Conservation (phyloP, 2,113 vertebrate genomes). For the Hiodon alosoides region DNA sequence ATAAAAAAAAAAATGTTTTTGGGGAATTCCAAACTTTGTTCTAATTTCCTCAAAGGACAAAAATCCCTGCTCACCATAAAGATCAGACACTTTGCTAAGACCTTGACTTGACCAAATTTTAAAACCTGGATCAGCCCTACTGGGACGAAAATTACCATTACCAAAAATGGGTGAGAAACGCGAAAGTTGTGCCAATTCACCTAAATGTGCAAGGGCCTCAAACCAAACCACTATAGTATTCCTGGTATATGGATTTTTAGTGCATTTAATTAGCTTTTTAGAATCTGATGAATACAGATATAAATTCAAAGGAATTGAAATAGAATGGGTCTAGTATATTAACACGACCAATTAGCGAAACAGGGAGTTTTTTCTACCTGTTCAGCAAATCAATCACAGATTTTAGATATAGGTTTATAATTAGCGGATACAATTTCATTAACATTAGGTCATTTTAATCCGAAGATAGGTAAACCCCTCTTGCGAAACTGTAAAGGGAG, state of each 20-base stretch:
- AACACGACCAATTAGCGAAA: not conserved
- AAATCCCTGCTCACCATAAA: not conserved
- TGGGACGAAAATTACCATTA: not conserved
- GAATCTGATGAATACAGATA: not conserved
- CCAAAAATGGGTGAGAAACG: slow-evolving; percentile 3
- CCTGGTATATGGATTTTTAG: not conserved
- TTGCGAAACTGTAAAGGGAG: not conserved
- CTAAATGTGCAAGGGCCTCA: not conserved
- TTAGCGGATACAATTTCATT: slow-evolving; percentile 6
- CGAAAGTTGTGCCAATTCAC: not conserved
- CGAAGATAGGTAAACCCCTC: not conserved
- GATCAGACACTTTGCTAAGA: not conserved
- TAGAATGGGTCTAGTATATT: not conserved
- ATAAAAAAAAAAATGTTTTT: not conserved
- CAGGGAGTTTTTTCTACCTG: slow-evolving; percentile 7
- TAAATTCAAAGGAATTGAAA: not conserved
- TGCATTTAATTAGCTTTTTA: not conserved
- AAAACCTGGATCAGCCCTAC: not conserved
- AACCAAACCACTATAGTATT: not conserved
- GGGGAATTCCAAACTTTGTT: not conserved
- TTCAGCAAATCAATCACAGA: not conserved
- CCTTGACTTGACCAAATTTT: not conserved
- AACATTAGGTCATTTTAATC: not conserved
- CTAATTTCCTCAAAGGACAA: not conserved
- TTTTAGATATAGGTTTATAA: not conserved